Percentiles rank a stretch among this genome's conserved stretches.
phyloP scores from a whole-genome alignment of 2,113 vertebrate species.

The Rynchops niger region DNA sequence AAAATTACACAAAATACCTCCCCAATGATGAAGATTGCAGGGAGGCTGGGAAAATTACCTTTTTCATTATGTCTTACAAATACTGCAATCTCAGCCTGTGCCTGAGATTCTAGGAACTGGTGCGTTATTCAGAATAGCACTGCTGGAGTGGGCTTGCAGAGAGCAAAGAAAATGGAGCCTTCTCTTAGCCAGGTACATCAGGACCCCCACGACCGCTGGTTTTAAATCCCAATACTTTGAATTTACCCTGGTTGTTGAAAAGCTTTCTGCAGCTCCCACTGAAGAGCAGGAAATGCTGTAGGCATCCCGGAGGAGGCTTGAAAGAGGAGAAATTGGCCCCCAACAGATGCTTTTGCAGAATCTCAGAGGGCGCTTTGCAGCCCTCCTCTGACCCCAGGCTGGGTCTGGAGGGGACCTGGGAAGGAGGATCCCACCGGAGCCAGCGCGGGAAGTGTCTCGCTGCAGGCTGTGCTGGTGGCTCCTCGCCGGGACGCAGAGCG shows the following conservation, averaged over 20 bases:
- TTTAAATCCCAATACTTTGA: not conserved
- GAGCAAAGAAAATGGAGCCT: conserved; percentile 36
- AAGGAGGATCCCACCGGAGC: fast-evolving
- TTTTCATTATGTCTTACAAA: conserved; percentile 58
- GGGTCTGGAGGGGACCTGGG: not conserved
- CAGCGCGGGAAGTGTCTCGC: fast-evolving
- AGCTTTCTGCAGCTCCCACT: conserved; percentile 33
- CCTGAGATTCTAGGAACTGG: conserved; percentile 34
- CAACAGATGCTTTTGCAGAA: not conserved
- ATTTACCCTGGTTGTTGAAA: not conserved
- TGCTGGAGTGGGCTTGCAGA: conserved; percentile 5
- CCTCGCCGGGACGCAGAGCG: not conserved
- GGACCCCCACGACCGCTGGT: not conserved
- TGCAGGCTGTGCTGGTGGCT: not conserved
- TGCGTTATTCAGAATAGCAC: not conserved
- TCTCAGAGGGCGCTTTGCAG: not conserved
- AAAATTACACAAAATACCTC: conserved; percentile 65
- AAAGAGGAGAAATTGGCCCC: not conserved
- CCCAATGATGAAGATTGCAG: conserved; percentile 56
- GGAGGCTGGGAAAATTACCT: conserved; percentile 59
- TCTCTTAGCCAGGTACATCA: not conserved
- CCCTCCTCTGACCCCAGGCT: not conserved
- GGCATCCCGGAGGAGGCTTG: not conserved
- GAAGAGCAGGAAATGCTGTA: not conserved
- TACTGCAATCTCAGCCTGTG: conserved; percentile 35